Evolutionary conservation across 2,113 vertebrate genomes (phyloP).

Genomic region (Hemichromis elongatus): DNA sequence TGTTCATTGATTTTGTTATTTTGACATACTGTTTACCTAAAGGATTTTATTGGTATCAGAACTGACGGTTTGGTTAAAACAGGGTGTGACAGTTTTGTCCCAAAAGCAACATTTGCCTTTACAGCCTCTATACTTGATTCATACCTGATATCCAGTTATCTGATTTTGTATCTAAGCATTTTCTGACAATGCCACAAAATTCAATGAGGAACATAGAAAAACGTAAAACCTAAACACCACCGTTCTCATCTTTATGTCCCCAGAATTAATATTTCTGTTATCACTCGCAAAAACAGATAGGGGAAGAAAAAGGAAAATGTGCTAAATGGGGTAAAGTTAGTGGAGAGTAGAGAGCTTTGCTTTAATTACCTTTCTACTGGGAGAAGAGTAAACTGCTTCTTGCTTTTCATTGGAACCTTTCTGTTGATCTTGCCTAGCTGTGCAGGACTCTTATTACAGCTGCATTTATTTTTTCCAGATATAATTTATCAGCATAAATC

Average conservation of each 20-base stretch:
- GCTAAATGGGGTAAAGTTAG: neutral
- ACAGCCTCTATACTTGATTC: neutral
- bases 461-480: neutral
- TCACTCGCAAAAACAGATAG: neutral
- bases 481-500: slow-evolving; percentile 54
- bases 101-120: neutral
- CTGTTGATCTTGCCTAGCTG: neutral
- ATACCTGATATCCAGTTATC: neutral
- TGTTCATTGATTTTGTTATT: neutral
- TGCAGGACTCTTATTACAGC: neutral
- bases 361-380: neutral
- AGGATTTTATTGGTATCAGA: neutral
- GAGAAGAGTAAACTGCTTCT: neutral
- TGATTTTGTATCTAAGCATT: neutral
- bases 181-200: neutral
- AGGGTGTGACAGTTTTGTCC: neutral
- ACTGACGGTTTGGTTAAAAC: neutral
- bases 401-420: neutral
- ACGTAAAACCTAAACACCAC: neutral
- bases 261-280: neutral
- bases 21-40: neutral
- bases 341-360: neutral
- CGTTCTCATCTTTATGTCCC: neutral
- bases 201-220: neutral
- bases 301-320: neutral